Conservation (phyloP, 2,113 vertebrate genomes). For the Hemicordylus capensis region DNA sequence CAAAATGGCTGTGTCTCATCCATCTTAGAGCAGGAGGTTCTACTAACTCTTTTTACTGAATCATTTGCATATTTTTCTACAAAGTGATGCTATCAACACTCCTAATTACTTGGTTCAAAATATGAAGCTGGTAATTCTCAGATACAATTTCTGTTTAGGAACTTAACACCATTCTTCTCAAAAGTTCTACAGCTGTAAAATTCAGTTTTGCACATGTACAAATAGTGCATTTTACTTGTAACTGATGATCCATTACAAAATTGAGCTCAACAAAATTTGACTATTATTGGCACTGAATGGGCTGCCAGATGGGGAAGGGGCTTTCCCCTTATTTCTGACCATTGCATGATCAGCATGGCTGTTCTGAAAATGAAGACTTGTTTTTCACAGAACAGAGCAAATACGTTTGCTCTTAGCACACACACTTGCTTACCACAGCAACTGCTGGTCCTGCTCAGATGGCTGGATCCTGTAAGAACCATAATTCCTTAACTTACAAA, state of each 20-base stretch:
- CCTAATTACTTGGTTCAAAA: neutral
- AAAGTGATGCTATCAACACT: neutral
- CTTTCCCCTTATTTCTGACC: neutral
- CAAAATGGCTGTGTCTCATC: neutral
- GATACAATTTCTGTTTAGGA: neutral
- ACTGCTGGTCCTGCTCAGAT: neutral
- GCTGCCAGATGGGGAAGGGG: neutral
- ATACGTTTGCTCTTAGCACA: neutral
- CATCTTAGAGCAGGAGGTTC: neutral
- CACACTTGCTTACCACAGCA: neutral
- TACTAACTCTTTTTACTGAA: too few relatives aligned
- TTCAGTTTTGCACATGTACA: neutral
- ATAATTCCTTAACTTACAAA: neutral
- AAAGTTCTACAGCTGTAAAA: neutral
- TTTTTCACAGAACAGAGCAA: neutral
- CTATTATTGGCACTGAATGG: neutral
- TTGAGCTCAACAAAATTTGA: neutral
- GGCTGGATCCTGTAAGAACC: neutral
- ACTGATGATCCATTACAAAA: neutral
- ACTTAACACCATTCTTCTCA: neutral
- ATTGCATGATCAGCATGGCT: neutral
- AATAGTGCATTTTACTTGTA: neutral
- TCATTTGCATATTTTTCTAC: neutral
- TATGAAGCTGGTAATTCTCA: neutral
- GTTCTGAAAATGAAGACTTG: neutral